A percentile compares a stretch with the other conserved stretches of the same genome.
phyloP scores from a whole-genome alignment of 2,888 invertebrate species.

The Thyatira batis region DNA sequence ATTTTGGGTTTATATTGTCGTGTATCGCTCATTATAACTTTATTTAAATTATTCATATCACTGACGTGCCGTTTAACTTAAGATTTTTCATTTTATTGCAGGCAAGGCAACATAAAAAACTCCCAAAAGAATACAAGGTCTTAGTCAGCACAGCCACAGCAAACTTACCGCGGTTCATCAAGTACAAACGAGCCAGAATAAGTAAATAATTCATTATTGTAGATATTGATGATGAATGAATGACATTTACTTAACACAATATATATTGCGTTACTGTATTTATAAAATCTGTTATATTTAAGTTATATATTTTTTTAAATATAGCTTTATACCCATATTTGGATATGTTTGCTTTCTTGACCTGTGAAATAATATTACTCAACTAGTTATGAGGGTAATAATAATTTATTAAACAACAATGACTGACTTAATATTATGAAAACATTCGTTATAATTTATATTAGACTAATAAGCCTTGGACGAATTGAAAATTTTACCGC shows the following conservation, averaged over 20 bases:
- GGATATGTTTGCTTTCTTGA: background rate
- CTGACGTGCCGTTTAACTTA: too few species aligned
- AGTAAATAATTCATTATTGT: conserved; percentile 36
- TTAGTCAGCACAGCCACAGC: conserved; percentile 87
- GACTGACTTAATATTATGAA: conserved; percentile 35
- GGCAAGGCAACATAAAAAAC: conserved; percentile 85
- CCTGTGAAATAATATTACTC: conserved; percentile 6
- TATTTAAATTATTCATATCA: conserved; percentile 2
- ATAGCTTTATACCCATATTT: too few species aligned
- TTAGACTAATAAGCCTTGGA: conserved; percentile 23
- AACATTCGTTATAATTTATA: background rate
- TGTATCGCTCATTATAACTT: background rate
- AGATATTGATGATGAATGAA: too few species aligned
- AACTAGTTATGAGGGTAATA: conserved; percentile 32
- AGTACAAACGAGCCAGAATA: conserved; percentile 83
- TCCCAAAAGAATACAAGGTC: conserved; percentile 85
- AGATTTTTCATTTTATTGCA: conserved; percentile 67
- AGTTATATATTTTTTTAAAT: background rate
- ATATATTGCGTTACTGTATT: too few species aligned
- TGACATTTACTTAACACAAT: too few species aligned
- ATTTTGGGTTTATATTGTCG: background rate
- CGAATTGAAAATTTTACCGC: too few species aligned
- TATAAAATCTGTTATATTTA: too few species aligned
- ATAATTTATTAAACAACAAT: conserved; percentile 60
- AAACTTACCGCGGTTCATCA: conserved; percentile 87